Evolutionary conservation across 2,113 vertebrate genomes (phyloP), one percentile per base, ranked within the genome.

Genomic region (Oncorhynchus clarkii): DNA sequence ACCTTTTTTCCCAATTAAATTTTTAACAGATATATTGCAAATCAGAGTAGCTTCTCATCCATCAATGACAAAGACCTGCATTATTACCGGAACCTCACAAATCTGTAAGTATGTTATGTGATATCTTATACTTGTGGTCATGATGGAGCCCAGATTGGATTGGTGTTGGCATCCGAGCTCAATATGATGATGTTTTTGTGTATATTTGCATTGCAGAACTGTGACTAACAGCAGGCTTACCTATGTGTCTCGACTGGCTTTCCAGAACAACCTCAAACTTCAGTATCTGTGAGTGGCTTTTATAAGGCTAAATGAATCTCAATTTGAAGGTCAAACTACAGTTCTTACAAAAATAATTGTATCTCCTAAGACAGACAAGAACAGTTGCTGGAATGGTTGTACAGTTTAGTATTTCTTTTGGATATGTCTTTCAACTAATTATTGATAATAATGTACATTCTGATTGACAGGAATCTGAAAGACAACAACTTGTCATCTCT

Each of bases 61-160:
- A 99, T 99, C 92, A 98, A 95, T 20, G 96, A 97, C 86, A 94
- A 95, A 82, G 97, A 99, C 76, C 92, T 99, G 87, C 92, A 95
- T 90, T 87, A 92, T 86, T 99, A 98, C 80, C 93, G 91, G 87
- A 97, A 95, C 89, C 95, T 99, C 88, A 95, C 92, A 92, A 99
- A 98, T 86, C 87, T 99, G 98, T 99, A 87, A 98, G 98, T 98
- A 86, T 67, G 71, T 64, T 72, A 68, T 24, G n/a, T 68, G 29
- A 31, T 11, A 18, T 20, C 1, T 12, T 62, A 16, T 54, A 54
- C 14, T 13, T 54, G 51, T 54, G 51, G 51, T 13, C 51, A 54
- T 54, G 51, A 54, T 54, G 51, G 51, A 16, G 51, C 39, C 9
- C 39, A 11, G 39, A 45, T 45, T 54, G 51, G 51, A 54, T 54